Percentiles rank a stretch among this genome's conserved stretches.
Evolutionary conservation across 2,113 vertebrate species (phyloP).

Genomic region (Pardalotus punctatus): DNA sequence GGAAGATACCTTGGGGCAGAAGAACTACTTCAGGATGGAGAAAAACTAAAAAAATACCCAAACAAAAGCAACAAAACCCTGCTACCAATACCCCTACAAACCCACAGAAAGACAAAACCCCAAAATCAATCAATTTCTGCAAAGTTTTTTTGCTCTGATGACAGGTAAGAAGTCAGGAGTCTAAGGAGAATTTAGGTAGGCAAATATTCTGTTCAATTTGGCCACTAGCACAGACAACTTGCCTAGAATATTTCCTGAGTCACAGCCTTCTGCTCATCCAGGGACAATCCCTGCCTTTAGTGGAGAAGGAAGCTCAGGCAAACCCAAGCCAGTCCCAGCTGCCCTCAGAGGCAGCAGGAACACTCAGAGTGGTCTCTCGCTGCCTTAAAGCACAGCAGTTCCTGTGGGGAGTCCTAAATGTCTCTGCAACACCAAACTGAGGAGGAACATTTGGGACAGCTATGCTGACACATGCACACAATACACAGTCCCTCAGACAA

Average conservation of each 20-base stretch:
- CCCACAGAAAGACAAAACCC: too few relatives aligned
- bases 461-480: fast-evolving
- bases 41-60: background rate
- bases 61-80: background rate
- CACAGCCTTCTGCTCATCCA: background rate
- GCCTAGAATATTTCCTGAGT: background rate
- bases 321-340: background rate
- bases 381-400: background rate
- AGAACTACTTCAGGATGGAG: background rate
- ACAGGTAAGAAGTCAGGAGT: background rate
- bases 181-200: background rate
- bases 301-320: background rate
- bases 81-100: background rate
- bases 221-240: background rate
- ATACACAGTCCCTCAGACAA: background rate
- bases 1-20: background rate
- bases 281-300: background rate
- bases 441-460: background rate
- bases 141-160: background rate
- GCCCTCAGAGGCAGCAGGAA: background rate
- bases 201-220: background rate
- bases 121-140: background rate
- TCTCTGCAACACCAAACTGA: background rate
- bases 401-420: background rate
- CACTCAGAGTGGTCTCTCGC: fast-evolving